phyloP scores from a whole-genome alignment of 2,113 vertebrate species.

The Triplophysa rosa region DNA sequence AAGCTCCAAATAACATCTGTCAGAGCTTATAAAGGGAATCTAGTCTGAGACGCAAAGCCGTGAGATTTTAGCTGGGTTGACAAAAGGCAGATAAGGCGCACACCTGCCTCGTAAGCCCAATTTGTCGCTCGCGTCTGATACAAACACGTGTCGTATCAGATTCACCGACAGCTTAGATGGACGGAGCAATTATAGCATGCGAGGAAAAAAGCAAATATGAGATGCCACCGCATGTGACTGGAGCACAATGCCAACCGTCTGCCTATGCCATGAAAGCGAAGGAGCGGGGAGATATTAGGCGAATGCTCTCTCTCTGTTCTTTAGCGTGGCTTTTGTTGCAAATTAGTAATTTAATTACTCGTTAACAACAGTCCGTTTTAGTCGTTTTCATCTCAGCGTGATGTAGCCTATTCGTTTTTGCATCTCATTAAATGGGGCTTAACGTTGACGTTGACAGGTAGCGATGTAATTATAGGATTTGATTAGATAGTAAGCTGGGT shows the following conservation, averaged over 20 bases:
- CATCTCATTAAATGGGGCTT: conserved; percentile 57
- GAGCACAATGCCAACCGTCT: conserved; percentile 50
- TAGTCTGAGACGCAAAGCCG: conserved; percentile 48
- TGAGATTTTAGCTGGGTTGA: conserved; percentile 47
- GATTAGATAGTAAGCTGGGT: conserved; percentile 50
- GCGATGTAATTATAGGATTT: conserved; percentile 65
- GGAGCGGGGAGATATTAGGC: conserved; percentile 25
- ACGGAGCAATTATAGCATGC: conserved; percentile 68
- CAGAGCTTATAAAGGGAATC: conserved; percentile 51
- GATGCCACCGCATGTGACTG: conserved; percentile 7
- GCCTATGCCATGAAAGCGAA: conserved; percentile 50
- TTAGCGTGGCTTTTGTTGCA: conserved; percentile 37
- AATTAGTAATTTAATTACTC: conserved; percentile 52
- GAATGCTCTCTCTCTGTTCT: conserved; percentile 22
- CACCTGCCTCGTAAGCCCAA: conserved; percentile 55
- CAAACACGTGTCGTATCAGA: conserved; percentile 65
- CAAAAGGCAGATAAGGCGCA: conserved; percentile 53
- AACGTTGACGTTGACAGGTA: conserved; percentile 65
- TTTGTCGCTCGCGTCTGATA: conserved; percentile 65
- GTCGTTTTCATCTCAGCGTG: conserved; percentile 35
- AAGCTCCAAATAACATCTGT: conserved; percentile 51
- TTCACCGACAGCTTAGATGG: conserved; percentile 62
- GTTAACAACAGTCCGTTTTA: conserved; percentile 48
- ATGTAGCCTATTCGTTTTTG: conserved; percentile 37
- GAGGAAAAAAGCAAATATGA: conserved; percentile 57